phyloP scores from a whole-genome alignment of 2,797 vertebrate species.

The Coccyzus lansbergi region DNA sequence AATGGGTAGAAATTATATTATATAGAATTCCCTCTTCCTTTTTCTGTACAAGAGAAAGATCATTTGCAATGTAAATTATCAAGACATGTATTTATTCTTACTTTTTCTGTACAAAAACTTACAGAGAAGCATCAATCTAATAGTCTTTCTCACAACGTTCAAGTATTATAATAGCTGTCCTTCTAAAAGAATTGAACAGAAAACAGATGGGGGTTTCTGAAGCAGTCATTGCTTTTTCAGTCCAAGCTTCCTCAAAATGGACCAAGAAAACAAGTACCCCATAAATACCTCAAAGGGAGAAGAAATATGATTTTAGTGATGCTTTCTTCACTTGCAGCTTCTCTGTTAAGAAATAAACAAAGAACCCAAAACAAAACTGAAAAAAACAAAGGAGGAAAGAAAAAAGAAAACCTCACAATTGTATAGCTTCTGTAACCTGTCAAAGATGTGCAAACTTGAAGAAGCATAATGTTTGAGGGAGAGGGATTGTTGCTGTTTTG shows the following conservation, averaged over 20 bases:
- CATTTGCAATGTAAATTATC: neutral
- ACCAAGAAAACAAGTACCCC: neutral
- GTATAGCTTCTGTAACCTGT: neutral
- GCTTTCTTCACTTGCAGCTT: neutral
- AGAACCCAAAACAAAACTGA: no score
- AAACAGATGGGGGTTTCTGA: neutral
- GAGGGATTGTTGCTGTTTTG: no score
- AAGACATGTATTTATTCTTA: neutral
- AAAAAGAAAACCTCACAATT: neutral
- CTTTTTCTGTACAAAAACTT: no score
- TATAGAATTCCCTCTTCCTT: neutral
- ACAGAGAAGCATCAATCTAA: no score
- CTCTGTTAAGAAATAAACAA: neutral
- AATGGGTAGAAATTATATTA: neutral
- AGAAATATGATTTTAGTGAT: neutral
- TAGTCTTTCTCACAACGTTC: neutral
- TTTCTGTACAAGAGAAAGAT: neutral
- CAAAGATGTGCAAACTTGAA: neutral
- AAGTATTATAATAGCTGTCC: neutral
- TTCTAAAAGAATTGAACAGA: neutral
- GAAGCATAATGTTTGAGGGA: rapidly evolving
- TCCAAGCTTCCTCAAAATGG: neutral
- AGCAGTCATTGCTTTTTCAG: neutral
- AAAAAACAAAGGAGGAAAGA: no score
- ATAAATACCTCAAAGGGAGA: neutral